These are phyloP conservation scores for Cyaniris semiargus DNA, from an alignment of 2,888 invertebrate species.

Conservation along the genomic window DNA sequence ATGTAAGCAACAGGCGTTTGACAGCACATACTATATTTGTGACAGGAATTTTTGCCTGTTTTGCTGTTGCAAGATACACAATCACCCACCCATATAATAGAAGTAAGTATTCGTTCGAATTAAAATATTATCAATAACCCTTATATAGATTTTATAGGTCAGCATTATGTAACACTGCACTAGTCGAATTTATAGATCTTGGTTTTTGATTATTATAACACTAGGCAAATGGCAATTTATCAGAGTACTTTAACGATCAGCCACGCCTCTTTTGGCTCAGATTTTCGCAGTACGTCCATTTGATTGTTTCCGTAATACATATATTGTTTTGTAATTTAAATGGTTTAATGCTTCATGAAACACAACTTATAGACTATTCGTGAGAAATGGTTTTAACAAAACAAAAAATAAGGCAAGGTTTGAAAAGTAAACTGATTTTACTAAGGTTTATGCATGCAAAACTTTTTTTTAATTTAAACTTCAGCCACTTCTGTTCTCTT, in stretches of 20 bases:
- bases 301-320: slow-evolving; percentile 12
- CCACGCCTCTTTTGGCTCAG: slow-evolving; percentile 15
- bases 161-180: neutral
- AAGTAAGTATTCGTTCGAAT: too few species aligned
- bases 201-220: slow-evolving; percentile 7
- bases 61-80: too few species aligned
- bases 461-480: too few species aligned
- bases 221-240: neutral
- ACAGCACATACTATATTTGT: too few species aligned
- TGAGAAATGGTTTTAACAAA: neutral
- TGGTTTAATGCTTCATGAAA: neutral
- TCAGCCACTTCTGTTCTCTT: too few species aligned
- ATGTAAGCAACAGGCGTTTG: too few species aligned
- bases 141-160: neutral
- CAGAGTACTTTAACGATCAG: neutral
- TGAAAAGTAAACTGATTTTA: too few species aligned
- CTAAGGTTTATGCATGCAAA: too few species aligned
- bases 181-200: neutral
- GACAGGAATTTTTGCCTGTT: too few species aligned
- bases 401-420: too few species aligned
- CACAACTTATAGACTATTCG: neutral
- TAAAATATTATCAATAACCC: too few species aligned
- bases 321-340: neutral
- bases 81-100: too few species aligned
- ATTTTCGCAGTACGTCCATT: neutral